Evolutionary conservation across 2,113 vertebrate genomes (phyloP).

Genomic region (Phodopus roborovskii): DNA sequence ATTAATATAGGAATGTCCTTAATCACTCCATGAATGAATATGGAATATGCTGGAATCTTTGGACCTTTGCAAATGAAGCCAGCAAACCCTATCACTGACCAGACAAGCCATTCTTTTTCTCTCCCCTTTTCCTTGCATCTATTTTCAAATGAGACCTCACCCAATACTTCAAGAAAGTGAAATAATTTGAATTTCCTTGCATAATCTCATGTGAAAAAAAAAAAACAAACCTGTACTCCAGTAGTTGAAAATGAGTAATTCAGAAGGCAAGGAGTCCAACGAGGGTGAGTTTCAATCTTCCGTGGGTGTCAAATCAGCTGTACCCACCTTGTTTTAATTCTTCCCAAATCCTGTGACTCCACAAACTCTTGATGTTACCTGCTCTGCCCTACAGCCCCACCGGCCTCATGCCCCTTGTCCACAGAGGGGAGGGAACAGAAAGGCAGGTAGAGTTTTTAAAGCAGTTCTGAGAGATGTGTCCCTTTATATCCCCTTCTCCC

Average conservation of each 20-base stretch:
- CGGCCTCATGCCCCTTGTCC: background rate
- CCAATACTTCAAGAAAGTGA: constrained; percentile 35
- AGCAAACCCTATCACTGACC: background rate
- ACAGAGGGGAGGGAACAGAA: background rate
- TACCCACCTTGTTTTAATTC: background rate
- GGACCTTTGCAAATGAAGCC: background rate
- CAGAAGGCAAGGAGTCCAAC: background rate
- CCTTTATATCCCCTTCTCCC: background rate
- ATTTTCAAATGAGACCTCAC: background rate
- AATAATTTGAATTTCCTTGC: constrained; percentile 14
- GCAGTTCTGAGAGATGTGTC: background rate
- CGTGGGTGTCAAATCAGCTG: background rate
- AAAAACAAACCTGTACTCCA: background rate
- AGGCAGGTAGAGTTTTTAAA: background rate
- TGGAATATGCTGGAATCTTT: background rate
- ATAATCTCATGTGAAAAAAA: background rate
- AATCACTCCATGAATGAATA: background rate
- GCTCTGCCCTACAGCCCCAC: background rate
- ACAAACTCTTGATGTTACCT: background rate
- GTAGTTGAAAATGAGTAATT: constrained; percentile 30
- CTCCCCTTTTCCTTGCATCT: background rate
- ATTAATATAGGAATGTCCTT: background rate
- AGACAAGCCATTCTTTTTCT: background rate
- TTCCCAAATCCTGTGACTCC: background rate
- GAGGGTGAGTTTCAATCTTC: background rate